Percentiles rank a stretch among this genome's conserved stretches.
phyloP scores from a whole-genome alignment of 2,797 vertebrate species.

The Gymnothorax javanicus region DNA sequence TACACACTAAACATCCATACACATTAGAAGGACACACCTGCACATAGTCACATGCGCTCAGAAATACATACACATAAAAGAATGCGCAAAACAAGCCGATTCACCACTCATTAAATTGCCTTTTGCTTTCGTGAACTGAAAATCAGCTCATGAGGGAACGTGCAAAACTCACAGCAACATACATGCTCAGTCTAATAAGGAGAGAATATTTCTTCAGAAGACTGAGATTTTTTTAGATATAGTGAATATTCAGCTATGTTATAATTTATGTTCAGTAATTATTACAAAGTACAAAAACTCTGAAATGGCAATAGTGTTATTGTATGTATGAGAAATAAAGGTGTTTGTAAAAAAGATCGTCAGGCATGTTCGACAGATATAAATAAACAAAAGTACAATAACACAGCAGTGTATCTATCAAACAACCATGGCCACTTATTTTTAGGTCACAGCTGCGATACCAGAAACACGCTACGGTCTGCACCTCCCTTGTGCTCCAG shows the following conservation, averaged over 20 bases:
- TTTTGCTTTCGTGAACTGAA: background rate
- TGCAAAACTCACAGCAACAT: background rate
- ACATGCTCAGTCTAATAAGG: background rate
- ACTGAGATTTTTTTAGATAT: background rate
- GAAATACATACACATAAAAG: no score
- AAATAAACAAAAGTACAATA: no score
- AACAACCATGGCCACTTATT: no score
- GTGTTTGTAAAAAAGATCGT: no score
- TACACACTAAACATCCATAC: no score
- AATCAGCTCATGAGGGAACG: background rate
- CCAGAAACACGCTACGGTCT: background rate
- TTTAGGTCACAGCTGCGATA: background rate
- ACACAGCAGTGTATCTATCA: no score
- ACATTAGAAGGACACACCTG: no score
- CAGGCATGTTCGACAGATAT: no score
- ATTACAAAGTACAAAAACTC: background rate
- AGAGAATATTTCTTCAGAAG: background rate
- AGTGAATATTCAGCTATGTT: background rate
- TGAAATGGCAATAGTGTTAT: background rate
- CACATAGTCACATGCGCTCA: no score
- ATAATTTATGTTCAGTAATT: background rate
- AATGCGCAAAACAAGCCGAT: no score
- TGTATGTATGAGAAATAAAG: background rate
- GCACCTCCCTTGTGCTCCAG: background rate
- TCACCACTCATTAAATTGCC: background rate